phyloP scores from a whole-genome alignment of 2,797 vertebrate species.

The Microchirus variegatus region DNA sequence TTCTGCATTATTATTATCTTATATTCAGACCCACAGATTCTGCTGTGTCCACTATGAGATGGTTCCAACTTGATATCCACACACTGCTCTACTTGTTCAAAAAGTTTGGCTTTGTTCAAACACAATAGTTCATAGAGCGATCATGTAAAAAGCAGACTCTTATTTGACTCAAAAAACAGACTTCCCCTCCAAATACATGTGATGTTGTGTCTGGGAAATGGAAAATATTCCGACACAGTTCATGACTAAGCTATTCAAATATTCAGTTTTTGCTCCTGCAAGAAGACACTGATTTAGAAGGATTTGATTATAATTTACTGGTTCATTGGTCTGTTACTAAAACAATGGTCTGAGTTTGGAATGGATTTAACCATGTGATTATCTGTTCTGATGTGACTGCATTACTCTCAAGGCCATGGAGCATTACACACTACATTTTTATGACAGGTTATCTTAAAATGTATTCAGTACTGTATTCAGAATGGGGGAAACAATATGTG shows the following conservation, averaged over 20 bases:
- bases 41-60: conserved; percentile 12
- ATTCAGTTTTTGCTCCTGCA: conserved; percentile 26
- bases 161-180: conserved; percentile 36
- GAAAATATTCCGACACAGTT: conserved; percentile 34
- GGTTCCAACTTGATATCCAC: background rate
- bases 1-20: conserved; percentile 29
- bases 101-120: conserved; percentile 9
- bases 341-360: background rate
- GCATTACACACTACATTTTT: background rate
- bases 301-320: background rate
- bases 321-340: background rate
- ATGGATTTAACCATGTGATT: background rate
- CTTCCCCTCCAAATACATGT: conserved; percentile 13
- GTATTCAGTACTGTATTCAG: no score
- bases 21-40: conserved; percentile 16
- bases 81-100: conserved; percentile 34
- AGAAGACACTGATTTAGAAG: conserved; percentile 9
- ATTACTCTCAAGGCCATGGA: background rate
- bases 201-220: conserved; percentile 26
- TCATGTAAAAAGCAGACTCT: conserved; percentile 17
- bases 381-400: background rate
- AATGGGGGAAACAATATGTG: no score
- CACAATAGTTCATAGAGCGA: conserved; percentile 10
- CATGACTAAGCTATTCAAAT: conserved; percentile 33
- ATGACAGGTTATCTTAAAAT: no score